Conservation (phyloP, 2,888 invertebrate species). For the Epirrita christyi region DNA sequence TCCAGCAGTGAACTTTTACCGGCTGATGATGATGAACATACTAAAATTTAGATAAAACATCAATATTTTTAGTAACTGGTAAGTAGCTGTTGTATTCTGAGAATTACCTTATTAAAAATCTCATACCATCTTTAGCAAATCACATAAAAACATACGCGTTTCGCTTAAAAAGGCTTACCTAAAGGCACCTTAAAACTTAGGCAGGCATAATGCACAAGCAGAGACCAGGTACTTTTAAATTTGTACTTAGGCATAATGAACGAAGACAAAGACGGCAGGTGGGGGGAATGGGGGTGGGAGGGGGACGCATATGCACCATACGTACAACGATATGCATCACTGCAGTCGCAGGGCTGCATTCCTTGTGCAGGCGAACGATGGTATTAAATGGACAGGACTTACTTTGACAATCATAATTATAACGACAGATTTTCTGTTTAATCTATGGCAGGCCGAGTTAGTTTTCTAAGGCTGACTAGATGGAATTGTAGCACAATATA, state of each 20-base stretch:
- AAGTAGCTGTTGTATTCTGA: neutral
- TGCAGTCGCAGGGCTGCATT: slow-evolving; percentile 81
- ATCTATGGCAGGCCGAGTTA: too few species aligned
- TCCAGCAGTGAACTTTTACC: too few species aligned
- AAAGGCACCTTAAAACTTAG: neutral
- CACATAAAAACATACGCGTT: slow-evolving; percentile 13
- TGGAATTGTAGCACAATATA: too few species aligned
- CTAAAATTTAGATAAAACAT: too few species aligned
- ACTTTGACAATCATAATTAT: slow-evolving; percentile 6
- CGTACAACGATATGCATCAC: slow-evolving; percentile 81
- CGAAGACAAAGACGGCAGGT: slow-evolving; percentile 71
- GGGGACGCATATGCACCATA: slow-evolving; percentile 67
- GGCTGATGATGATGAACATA: too few species aligned
- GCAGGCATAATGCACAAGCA: slow-evolving; percentile 4
- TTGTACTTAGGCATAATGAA: slow-evolving; percentile 60
- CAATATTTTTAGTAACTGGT: too few species aligned
- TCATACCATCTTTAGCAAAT: slow-evolving; percentile 1
- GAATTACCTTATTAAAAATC: neutral
- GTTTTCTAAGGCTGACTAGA: too few species aligned
- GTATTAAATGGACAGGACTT: slow-evolving; percentile 55
- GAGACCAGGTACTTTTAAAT: slow-evolving; percentile 42
- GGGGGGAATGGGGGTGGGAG: slow-evolving; percentile 39
- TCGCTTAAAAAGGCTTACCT: slow-evolving; percentile 13
- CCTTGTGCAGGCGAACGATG: slow-evolving; percentile 62
- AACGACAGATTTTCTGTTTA: too few species aligned